Evolutionary conservation across 2,113 vertebrate genomes (phyloP).

Genomic region (Phasianus colchicus): DNA sequence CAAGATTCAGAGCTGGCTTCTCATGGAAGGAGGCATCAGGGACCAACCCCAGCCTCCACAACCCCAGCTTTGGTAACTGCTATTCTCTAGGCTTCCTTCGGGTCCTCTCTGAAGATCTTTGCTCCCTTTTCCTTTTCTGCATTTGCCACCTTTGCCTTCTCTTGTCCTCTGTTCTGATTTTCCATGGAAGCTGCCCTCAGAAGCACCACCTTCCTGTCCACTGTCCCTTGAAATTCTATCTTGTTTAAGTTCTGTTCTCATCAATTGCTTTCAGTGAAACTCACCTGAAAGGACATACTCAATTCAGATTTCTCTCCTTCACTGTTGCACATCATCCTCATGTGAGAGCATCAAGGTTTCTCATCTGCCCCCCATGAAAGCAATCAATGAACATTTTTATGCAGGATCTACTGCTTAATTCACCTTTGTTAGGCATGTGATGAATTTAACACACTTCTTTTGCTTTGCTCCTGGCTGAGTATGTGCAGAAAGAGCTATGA

Average conservation of each 20-base stretch:
- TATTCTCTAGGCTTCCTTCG: neutral
- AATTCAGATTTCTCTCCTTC: neutral
- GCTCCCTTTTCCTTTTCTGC: neutral
- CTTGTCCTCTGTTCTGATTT: neutral
- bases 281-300: neutral
- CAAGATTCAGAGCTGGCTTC: neutral
- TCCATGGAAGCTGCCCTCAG: neutral
- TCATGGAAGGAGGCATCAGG: neutral
- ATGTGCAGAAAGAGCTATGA: neutral
- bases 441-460: neutral
- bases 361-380: neutral
- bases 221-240: neutral
- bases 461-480: slow-evolving; percentile 2
- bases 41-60: neutral
- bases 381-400: slow-evolving; percentile 23
- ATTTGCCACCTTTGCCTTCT: neutral
- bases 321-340: neutral
- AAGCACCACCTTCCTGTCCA: neutral
- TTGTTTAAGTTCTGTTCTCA: neutral
- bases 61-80: neutral
- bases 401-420: slow-evolving; percentile 25
- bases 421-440: neutral
- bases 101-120: neutral
- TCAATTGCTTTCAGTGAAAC: neutral
- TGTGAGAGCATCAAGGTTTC: slow-evolving; percentile 10